Evolutionary conservation across 2,113 vertebrate genomes (phyloP), one percentile per base, ranked within the genome.

Genomic region (Cynopterus brachyotis): DNA sequence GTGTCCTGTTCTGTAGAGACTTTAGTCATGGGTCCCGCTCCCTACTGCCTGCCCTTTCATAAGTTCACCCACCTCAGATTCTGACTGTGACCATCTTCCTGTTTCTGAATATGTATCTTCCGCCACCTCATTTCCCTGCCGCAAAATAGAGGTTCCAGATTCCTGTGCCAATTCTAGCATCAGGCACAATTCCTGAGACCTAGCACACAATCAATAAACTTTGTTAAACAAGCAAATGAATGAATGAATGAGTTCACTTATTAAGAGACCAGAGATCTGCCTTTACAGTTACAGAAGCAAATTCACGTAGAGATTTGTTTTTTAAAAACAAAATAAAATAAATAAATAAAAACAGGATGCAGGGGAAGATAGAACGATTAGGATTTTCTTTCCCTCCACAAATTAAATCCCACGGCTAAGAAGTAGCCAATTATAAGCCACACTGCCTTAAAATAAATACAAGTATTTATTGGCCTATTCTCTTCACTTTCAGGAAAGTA

Each of bases 401-500:
- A 67, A 79, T 81, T 86, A 96, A 96, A 94, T 62, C 75, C 78
- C 70, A 96, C 64, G 81, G 82, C 24, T 64, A 91, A 95, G 79
- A 96, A 95, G 37, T 57, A 96, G 78, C 67, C 89, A 80, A 81
- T 73, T 62, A 73, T 9, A 67, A 91, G 59, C 50, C 22, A 3
- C 22, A 5, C 28, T 69, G 80, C 67, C 78, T 89, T 86, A 47
- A 92, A 95, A 57, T 92, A 87, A 86, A 82, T 17, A 94, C 37
- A 89, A 96, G 40, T 53, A 64, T 82, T 59, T 79, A 84, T 59
- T 64, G 67, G 73, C 64, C 78, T 20, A 24, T 67, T 91, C 42
- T 83, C 78, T n/a, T 69, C 50, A 37, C 64, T 86, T 96, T n/a
- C 40, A 50, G 37, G 64, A 94, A 92, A 89, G 64, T 60, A 85